phyloP scores from a whole-genome alignment of 1,140 invertebrate genomes.

The Drosophila sp. region DNA sequence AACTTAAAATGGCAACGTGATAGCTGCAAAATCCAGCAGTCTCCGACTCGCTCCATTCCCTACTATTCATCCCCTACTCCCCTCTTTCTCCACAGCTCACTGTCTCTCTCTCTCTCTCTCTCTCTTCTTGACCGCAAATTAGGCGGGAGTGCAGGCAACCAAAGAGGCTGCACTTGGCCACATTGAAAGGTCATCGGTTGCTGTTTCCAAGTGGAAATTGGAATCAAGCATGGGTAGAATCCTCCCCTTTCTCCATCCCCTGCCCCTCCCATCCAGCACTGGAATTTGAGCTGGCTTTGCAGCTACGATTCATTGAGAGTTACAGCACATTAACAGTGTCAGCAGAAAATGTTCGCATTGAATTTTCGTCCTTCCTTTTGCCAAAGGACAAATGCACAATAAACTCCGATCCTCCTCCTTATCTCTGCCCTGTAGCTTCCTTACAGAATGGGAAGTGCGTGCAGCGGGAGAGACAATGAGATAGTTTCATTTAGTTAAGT shows the following conservation, averaged over 20 bases:
- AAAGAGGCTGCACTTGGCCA: constrained; percentile 61
- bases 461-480: constrained; percentile 30
- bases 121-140: constrained; percentile 32
- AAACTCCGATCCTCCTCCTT: constrained; percentile 28
- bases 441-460: no score
- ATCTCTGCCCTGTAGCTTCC: no score
- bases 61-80: no score
- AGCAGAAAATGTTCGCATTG: constrained; percentile 54
- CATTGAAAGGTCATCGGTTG: constrained; percentile 54
- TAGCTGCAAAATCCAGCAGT: constrained; percentile 13
- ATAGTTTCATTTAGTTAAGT: constrained; percentile 47
- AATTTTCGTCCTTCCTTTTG: constrained; percentile 74
- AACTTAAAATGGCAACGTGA: constrained; percentile 51
- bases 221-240: not conserved
- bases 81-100: no score
- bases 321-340: constrained; percentile 18
- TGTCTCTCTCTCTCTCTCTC: not conserved
- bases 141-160: constrained; percentile 28
- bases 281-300: constrained; percentile 45
- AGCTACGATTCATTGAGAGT: constrained; percentile 13
- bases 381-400: constrained; percentile 83
- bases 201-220: constrained; percentile 3
- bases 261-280: no score
- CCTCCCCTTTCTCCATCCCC: not conserved
- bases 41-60: not conserved